Percentiles rank a stretch among this genome's conserved stretches.
These are phyloP conservation scores for Trichosurus vulpecula DNA, from an alignment of 2,797 vertebrate species.

Conservation along the genomic window DNA sequence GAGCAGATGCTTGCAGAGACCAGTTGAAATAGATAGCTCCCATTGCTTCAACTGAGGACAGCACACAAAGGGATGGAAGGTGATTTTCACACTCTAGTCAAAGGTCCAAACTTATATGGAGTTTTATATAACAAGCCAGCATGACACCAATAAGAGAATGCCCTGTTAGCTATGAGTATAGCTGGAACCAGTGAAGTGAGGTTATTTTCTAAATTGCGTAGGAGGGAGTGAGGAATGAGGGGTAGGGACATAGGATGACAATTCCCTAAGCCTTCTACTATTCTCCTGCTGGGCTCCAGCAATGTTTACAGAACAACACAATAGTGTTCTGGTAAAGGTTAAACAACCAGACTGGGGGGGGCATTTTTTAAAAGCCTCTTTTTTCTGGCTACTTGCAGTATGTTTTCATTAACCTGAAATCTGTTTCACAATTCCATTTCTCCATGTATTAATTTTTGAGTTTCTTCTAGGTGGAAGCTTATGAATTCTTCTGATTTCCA, in stretches of 20 bases:
- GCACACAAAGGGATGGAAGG: too few species aligned
- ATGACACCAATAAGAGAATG: not conserved
- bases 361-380: not conserved
- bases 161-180: not conserved
- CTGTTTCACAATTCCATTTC: too few species aligned
- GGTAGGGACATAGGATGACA: not conserved
- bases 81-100: too few species aligned
- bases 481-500: too few species aligned
- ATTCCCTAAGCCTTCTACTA: not conserved
- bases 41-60: too few species aligned
- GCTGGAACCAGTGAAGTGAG: not conserved
- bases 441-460: too few species aligned
- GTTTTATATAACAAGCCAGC: not conserved
- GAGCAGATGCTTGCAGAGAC: too few species aligned
- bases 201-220: not conserved
- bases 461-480: too few species aligned
- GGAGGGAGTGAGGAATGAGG: not conserved
- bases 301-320: not conserved
- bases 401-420: too few species aligned
- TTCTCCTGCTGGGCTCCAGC: not conserved
- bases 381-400: not conserved
- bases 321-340: not conserved
- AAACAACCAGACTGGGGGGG: not conserved
- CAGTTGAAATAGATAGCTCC: too few species aligned
- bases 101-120: not conserved